Base-by-base conservation (phyloP, 1,140 invertebrate species). In the Lysiphlebus fabarum region DNA sequence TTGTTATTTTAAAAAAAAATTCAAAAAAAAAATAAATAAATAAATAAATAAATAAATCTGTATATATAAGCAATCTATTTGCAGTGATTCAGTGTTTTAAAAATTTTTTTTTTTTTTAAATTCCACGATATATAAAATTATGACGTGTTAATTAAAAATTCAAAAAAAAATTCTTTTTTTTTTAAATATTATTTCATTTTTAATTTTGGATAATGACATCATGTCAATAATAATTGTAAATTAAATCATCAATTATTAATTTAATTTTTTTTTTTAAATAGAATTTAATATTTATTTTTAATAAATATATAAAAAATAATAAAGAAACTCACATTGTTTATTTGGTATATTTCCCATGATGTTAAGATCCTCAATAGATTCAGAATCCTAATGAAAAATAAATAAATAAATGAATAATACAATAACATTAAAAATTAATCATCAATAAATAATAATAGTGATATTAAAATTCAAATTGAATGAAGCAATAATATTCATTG, bases 321-420 rank as follows among this genome's bases (percentile, higher is more conserved):
- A 37, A 17, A 56, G 44, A 51, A 51, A 77, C 77, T 72, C 71
- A 80, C 77, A 63, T 65, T 64, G 67, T 69, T 73, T 75, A 34
- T 70, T 68, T 11, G 64, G 64, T 26, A 66, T 62, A 40, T 61
- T 61, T 42, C 67, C 67, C 33, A 65, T 68, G 44, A 62, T 71
- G 66, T 66, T 73, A 9, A 83, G 68, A 60, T 87, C 85, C 71
- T 84, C 84, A 7, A 84, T 74, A 12, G 85, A 86, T 73, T 86
- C 86, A 40, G 85, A 84, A 61, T 86, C 85, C 85, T 86, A 72
- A 61, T 53, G 59, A 50, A 49, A 53, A 61, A 56, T 1, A 61
- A 59, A 51, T 58, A 6, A 55, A 59, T 60, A 36, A 54, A 11
- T n/a, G 38, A 51, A 51, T 8, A 51, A 9, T 1, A 44, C 17